phyloP scores from a whole-genome alignment of 2,797 vertebrate species.

The Lates japonicus region DNA sequence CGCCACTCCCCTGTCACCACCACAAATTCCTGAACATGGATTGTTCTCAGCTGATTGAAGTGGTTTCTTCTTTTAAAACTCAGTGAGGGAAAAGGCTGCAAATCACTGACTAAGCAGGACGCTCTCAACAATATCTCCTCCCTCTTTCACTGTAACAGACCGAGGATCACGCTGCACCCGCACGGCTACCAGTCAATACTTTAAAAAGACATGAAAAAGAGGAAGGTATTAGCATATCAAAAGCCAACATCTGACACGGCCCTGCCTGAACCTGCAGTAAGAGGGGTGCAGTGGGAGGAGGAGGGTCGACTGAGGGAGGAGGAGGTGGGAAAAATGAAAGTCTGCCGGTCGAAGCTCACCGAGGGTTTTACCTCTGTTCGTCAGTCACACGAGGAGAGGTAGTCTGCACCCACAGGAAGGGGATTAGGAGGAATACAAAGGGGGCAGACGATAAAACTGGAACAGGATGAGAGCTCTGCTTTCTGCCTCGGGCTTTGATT shows the following conservation, averaged over 20 bases:
- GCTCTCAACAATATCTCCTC: slow-evolving; percentile 12
- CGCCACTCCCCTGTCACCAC: neutral
- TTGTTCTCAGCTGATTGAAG: slow-evolving; percentile 38
- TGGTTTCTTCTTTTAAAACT: slow-evolving; percentile 3
- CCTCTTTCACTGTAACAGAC: slow-evolving; percentile 1
- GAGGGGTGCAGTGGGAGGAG: slow-evolving; percentile 5
- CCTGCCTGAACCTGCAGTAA: slow-evolving; percentile 35
- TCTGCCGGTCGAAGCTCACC: slow-evolving; percentile 13
- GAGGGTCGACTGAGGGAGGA: slow-evolving; percentile 16
- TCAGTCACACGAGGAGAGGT: slow-evolving; percentile 23
- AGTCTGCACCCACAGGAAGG: slow-evolving; percentile 24
- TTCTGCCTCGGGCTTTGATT: slow-evolving; percentile 59
- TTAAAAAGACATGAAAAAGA: slow-evolving; percentile 40
- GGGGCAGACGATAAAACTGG: neutral
- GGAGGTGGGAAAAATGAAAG: slow-evolving; percentile 32
- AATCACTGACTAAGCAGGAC: slow-evolving; percentile 55
- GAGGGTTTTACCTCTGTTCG: slow-evolving; percentile 20
- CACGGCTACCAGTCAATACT: slow-evolving; percentile 38
- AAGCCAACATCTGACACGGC: slow-evolving; percentile 53
- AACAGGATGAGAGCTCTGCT: slow-evolving; percentile 25
- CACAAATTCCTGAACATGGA: slow-evolving; percentile 5
- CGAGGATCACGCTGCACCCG: slow-evolving; percentile 14
- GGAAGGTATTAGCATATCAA: slow-evolving; percentile 69
- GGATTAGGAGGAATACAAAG: slow-evolving; percentile 52
- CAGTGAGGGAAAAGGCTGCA: neutral